Percentiles rank a stretch among this genome's conserved stretches.
Conservation (phyloP, 1,140 invertebrate species). For the Dendrolimus kikuchii region DNA sequence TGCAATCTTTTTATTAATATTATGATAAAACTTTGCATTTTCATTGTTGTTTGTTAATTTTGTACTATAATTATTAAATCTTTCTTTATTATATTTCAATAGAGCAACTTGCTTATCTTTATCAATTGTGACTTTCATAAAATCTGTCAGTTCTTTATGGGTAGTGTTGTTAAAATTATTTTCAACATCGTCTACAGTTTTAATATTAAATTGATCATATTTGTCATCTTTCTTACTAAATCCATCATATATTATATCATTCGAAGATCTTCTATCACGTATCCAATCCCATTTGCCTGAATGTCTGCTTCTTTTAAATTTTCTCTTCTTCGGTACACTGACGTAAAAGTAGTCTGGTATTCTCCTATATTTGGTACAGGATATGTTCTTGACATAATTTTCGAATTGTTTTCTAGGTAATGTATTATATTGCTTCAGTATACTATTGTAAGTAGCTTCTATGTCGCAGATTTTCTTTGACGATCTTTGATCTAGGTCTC, state of each 20-base stretch:
- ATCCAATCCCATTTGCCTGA: constrained; percentile 27
- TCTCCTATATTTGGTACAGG: constrained; percentile 25
- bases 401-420: constrained; percentile 21
- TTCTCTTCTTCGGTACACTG: constrained; percentile 8
- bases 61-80: too few species aligned
- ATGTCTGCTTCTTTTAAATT: constrained; percentile 6
- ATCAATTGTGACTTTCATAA: too few species aligned
- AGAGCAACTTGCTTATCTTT: too few species aligned
- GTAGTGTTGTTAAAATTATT: too few species aligned
- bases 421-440: constrained; percentile 12
- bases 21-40: too few species aligned
- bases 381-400: constrained; percentile 23
- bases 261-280: constrained; percentile 25
- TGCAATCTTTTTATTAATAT: too few species aligned
- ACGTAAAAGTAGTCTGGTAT: constrained; percentile 18
- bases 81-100: too few species aligned
- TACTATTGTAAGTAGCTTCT: constrained; percentile 22
- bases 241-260: constrained; percentile 1
- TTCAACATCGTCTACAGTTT: constrained; percentile 11
- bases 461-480: constrained; percentile 28
- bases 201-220: background rate
- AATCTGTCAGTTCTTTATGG: too few species aligned
- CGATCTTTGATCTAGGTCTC: constrained; percentile 24
- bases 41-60: too few species aligned
- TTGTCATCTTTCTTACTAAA: background rate